These are phyloP conservation scores for Phragmatobia fuliginosa DNA, from an alignment of 2,888 invertebrate species.

Conservation along the genomic window DNA sequence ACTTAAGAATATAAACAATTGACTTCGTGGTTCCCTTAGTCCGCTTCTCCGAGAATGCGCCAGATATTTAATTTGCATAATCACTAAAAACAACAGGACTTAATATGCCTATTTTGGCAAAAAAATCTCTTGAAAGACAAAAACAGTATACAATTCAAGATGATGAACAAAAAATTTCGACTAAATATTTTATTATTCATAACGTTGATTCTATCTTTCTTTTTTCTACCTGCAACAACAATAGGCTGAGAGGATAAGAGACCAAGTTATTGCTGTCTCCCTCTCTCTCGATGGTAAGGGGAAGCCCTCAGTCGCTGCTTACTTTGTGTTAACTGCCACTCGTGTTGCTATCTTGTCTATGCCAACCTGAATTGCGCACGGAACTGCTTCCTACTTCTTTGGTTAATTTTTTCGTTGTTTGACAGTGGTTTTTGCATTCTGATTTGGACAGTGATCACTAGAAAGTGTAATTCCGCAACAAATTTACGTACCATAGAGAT, in stretches of 20 bases:
- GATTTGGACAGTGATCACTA: neutral
- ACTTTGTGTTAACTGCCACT: neutral
- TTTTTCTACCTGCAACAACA: neutral
- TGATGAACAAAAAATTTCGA: neutral
- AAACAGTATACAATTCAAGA: neutral
- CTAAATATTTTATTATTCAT: neutral
- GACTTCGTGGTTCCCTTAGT: neutral
- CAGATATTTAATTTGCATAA: neutral
- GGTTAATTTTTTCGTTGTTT: neutral
- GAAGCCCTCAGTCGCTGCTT: neutral
- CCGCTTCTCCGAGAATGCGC: neutral
- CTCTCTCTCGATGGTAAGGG: neutral
- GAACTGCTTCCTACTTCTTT: neutral
- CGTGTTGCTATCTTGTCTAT: neutral
- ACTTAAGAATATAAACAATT: neutral
- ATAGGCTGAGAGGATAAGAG: neutral
- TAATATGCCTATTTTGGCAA: neutral
- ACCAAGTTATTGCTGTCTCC: neutral
- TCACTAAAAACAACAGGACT: neutral
- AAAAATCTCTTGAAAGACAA: neutral
- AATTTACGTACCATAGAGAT: neutral
- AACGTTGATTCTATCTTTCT: neutral
- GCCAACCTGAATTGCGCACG: neutral
- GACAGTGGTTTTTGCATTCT: neutral
- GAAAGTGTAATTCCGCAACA: neutral